Evolutionary conservation across 2,797 vertebrate genomes (phyloP), one percentile per base, ranked within the genome.

Genomic region (Myotis daubentonii): DNA sequence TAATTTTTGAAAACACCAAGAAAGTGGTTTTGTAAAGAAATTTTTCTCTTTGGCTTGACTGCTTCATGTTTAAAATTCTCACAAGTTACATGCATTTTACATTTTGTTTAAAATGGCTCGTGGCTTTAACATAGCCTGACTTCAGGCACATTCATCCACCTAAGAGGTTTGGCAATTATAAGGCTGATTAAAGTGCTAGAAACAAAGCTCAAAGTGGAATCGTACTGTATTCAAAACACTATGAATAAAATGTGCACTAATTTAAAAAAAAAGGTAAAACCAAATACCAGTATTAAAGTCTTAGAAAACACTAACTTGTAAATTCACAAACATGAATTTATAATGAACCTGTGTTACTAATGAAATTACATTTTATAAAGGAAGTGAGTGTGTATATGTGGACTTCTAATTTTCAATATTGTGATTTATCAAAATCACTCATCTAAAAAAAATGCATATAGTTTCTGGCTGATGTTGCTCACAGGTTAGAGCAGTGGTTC

Each of bases 231-330:
- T 94, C 83, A 97, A 91, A 97, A 98, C 87, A 96, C 9, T 60
- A 57, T 74, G 71, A 89, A 93, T 51, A 79, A 60, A 83, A 94
- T 1, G 20, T 62, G 70, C 74, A 93, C 41, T 20, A 62, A 7
- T 91, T 97, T 72, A 92, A 96, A 94, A 84, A 84, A 36, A 85
- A 47, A 92, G 33, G 23, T 71, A 86, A 89, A 97, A 81, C n/a
- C 92, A 97, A 98, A 95, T 0, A 0, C 76, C 68, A 92, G 75
- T 89, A 2, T 96, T 95, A 94, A 97, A 97, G 96, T 96, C 83
- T 93, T 92, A 96, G 97, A 96, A 81, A 97, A 91, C 97, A 82
- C 22, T 96, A 97, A 97, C 93, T 97, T 97, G 94, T 95, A 93
- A 95, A 93, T 25, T 95, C 87, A 97, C 89, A 96, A 96, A 94